Percentiles rank a stretch among this genome's conserved stretches.
Conservation (phyloP, 2,888 invertebrate genomes). For the Epirrhoe alternata region DNA sequence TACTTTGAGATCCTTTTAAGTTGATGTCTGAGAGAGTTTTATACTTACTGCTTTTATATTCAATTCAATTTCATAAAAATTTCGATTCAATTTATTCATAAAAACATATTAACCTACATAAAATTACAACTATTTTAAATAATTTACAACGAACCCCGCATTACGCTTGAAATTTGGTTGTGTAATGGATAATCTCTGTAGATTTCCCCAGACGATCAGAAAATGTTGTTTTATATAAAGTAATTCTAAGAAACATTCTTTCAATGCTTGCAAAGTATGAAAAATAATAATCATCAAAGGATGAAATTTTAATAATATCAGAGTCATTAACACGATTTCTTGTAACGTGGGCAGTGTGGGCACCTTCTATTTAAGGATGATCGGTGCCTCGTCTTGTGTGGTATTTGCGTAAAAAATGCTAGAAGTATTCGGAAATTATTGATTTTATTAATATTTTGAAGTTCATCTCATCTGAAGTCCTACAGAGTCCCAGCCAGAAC, state of each 20-base stretch:
- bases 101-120: too few relatives aligned
- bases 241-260: constrained; percentile 9
- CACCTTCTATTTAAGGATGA: constrained; percentile 53
- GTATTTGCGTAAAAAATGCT: constrained; percentile 16
- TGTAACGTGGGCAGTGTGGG: constrained; percentile 58
- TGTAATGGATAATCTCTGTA: constrained; percentile 2
- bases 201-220: constrained; percentile 21
- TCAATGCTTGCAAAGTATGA: constrained; percentile 15
- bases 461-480: too few relatives aligned
- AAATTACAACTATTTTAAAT: too few relatives aligned
- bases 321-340: constrained; percentile 48
- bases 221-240: constrained; percentile 1
- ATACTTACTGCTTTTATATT: not conserved
- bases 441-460: not conserved
- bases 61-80: too few relatives aligned
- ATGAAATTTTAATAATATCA: constrained; percentile 22
- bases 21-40: constrained; percentile 4
- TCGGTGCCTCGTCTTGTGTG: constrained; percentile 38
- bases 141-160: too few relatives aligned
- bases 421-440: constrained; percentile 18
- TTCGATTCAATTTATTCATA: too few relatives aligned
- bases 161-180: not conserved
- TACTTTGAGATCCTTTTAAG: not conserved
- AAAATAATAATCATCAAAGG: constrained; percentile 9
- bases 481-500: not conserved